phyloP scores from a whole-genome alignment of 2,797 vertebrate species.

The Petrocephalus sullivani region DNA sequence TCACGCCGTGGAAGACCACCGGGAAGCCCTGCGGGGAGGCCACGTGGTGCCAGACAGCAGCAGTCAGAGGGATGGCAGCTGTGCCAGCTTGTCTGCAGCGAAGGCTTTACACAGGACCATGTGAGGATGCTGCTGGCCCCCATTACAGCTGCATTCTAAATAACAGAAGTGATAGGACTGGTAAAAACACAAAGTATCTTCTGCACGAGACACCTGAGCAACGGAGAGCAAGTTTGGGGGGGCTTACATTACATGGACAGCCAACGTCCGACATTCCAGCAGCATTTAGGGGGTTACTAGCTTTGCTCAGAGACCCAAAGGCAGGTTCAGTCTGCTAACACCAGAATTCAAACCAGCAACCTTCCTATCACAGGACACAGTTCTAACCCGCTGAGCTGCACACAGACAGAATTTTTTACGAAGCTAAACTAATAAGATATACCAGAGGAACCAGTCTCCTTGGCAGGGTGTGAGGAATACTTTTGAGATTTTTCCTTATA shows the following conservation, averaged over 20 bases:
- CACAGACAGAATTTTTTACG: background rate
- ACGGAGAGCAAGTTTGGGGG: too few relatives aligned
- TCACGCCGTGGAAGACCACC: constrained; percentile 85
- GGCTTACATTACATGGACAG: too few relatives aligned
- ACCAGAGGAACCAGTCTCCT: background rate
- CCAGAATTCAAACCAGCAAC: background rate
- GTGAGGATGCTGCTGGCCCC: background rate
- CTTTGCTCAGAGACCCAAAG: background rate
- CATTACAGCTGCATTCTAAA: background rate
- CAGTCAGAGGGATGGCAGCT: background rate
- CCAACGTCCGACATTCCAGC: too few relatives aligned
- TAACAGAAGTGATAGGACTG: background rate
- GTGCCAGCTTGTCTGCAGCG: too few relatives aligned
- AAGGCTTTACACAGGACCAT: background rate
- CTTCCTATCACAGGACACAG: background rate
- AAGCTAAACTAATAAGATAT: background rate
- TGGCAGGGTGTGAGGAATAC: background rate
- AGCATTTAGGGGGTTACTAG: too few relatives aligned
- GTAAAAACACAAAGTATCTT: too few relatives aligned
- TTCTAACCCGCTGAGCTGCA: background rate
- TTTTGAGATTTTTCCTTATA: background rate
- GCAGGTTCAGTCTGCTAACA: background rate
- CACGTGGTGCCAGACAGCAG: background rate
- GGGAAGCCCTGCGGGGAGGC: constrained; percentile 72
- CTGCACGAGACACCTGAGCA: too few relatives aligned